phyloP scores from a whole-genome alignment of 2,113 vertebrate species.

The Rhynchomys soricoides region DNA sequence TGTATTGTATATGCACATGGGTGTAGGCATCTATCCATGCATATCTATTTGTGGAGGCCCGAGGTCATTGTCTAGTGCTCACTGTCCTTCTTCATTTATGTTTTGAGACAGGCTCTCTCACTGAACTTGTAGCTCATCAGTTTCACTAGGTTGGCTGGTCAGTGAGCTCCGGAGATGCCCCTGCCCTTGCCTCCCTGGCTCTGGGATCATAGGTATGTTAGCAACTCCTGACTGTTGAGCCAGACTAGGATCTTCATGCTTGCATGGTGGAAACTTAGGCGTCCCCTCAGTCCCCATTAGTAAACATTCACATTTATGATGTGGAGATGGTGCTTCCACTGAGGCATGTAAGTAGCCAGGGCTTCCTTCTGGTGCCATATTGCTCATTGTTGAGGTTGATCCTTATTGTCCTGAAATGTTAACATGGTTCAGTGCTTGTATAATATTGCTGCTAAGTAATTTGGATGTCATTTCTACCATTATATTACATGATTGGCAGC shows the following conservation, averaged over 20 bases:
- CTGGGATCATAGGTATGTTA: neutral
- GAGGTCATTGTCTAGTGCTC: neutral
- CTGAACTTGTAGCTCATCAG: too few relatives aligned
- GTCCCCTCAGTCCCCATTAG: too few relatives aligned
- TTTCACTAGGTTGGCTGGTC: neutral
- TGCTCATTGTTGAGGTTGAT: neutral
- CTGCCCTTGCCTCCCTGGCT: neutral
- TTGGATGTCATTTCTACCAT: neutral
- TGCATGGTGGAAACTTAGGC: neutral
- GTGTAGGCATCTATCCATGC: neutral
- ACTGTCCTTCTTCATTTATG: too few relatives aligned
- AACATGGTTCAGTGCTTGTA: neutral
- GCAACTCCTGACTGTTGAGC: neutral
- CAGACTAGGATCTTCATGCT: too few relatives aligned
- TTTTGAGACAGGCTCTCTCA: neutral
- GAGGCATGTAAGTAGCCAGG: neutral
- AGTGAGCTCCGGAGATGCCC: too few relatives aligned
- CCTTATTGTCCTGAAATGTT: neutral
- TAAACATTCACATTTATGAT: neutral
- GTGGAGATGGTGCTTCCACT: neutral
- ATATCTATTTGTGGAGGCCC: neutral
- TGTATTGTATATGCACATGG: neutral
- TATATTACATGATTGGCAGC: neutral
- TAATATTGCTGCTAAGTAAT: neutral
- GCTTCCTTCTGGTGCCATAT: accelerated